These are phyloP conservation scores for Phallusia fumigata DNA, from an alignment of 23 tunicate genomes.

Conservation along the genomic window DNA sequence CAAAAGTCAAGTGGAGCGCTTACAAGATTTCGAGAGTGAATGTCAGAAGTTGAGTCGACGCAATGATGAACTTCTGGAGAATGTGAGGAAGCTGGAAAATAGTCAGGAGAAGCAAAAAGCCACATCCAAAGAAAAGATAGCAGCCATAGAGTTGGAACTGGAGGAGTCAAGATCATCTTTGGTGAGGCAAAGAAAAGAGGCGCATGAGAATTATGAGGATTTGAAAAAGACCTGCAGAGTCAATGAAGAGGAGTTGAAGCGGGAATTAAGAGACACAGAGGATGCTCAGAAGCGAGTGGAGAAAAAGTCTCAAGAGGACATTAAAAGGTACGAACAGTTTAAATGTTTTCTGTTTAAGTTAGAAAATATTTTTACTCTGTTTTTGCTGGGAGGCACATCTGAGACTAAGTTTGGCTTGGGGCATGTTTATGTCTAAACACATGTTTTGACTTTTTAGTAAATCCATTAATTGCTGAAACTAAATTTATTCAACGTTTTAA, in stretches of 20 bases:
- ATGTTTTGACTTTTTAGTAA: no score
- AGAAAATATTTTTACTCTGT: no score
- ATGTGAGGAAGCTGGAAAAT: slow-evolving; percentile 13
- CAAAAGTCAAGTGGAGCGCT: not conserved
- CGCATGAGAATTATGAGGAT: slow-evolving; percentile 6
- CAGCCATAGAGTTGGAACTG: slow-evolving; percentile 20
- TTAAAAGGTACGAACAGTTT: slow-evolving; percentile 44
- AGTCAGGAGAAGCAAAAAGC: slow-evolving; percentile 32
- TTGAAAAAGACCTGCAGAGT: slow-evolving; percentile 33
- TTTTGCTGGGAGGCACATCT: no score
- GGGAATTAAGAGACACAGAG: slow-evolving; percentile 42
- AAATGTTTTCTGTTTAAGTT: no score
- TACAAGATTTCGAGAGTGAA: not conserved
- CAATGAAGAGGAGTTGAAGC: slow-evolving; percentile 35
- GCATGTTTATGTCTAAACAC: no score
- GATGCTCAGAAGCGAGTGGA: slow-evolving; percentile 23
- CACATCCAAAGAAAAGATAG: slow-evolving; percentile 22
- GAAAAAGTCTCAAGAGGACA: slow-evolving; percentile 11
- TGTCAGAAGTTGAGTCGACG: not conserved
- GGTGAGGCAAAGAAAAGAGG: slow-evolving; percentile 21
- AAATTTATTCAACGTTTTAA: no score
- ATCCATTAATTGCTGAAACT: no score
- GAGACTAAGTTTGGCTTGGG: no score
- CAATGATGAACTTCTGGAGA: slow-evolving; percentile 19
- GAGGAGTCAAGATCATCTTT: slow-evolving; percentile 37